Percentiles rank a stretch among this genome's conserved stretches.
Conservation (phyloP, 2,797 vertebrate species). For the Enteromius afrohamiltoni region DNA sequence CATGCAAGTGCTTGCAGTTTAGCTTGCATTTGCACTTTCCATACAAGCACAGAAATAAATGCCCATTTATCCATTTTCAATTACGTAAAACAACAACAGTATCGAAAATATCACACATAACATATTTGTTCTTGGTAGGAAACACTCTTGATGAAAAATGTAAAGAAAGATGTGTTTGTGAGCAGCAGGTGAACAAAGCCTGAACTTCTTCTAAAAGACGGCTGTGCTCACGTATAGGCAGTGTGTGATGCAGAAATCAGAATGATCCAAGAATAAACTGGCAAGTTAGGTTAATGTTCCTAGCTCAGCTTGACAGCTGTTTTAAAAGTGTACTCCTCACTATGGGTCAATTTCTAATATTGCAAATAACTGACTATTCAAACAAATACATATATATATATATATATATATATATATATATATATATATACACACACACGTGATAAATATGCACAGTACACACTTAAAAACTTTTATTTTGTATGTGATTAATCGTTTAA, state of each 20-base stretch:
- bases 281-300: slow-evolving; percentile 37
- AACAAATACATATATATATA: background rate
- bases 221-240: slow-evolving; percentile 18
- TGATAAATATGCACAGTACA: no score
- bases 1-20: slow-evolving; percentile 66
- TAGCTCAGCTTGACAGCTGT: slow-evolving; percentile 25
- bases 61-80: slow-evolving; percentile 69
- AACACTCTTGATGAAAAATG: slow-evolving; percentile 35
- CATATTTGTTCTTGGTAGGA: slow-evolving; percentile 10
- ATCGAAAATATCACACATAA: slow-evolving; percentile 30
- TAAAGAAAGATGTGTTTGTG: slow-evolving; percentile 19
- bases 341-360: slow-evolving; percentile 16
- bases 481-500: no score
- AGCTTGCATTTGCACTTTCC: slow-evolving; percentile 55
- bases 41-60: slow-evolving; percentile 67
- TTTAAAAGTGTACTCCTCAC: slow-evolving; percentile 35
- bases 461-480: no score
- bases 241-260: slow-evolving; percentile 38
- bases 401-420: no score
- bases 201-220: slow-evolving; percentile 10
- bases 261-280: slow-evolving; percentile 57
- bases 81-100: slow-evolving; percentile 35
- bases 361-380: background rate
- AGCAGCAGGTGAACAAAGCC: slow-evolving; percentile 19
- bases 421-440: no score